phyloP scores from a whole-genome alignment of 1,140 invertebrate species.

The Pseudomyrmex pallidus region DNA sequence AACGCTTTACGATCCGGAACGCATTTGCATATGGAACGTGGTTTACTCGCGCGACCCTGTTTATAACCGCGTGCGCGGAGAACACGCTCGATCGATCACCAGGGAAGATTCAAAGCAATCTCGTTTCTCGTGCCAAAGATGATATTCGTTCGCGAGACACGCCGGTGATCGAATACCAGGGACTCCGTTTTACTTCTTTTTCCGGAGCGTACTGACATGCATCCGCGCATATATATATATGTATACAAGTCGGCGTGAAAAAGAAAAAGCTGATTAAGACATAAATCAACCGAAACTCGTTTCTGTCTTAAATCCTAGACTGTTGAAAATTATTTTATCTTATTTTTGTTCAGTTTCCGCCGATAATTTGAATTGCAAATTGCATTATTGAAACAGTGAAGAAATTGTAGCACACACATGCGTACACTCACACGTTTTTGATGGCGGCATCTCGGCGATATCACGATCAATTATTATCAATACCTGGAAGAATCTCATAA shows the following conservation, averaged over 20 bases:
- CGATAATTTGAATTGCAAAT: constrained; percentile 10
- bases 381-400: constrained; percentile 23
- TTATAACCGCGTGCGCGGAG: background rate
- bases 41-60: background rate
- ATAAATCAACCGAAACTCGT: constrained; percentile 71
- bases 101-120: constrained; percentile 80
- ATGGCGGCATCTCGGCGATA: constrained; percentile 25
- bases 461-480: constrained; percentile 73
- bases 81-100: constrained; percentile 41
- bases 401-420: background rate
- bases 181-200: constrained; percentile 83
- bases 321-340: background rate
- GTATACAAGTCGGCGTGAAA: constrained; percentile 62
- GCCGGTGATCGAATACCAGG: constrained; percentile 82
- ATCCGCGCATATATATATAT: constrained; percentile 59
- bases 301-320: constrained; percentile 74
- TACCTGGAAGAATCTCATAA: constrained; percentile 75
- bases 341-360: background rate
- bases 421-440: constrained; percentile 30
- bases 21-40: constrained; percentile 34
- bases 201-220: constrained; percentile 79
- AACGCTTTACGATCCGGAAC: constrained; percentile 27
- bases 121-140: constrained; percentile 79
- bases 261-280: constrained; percentile 64
- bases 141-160: constrained; percentile 76